These are phyloP conservation scores for Cyprinodon diabolis DNA, from an alignment of 2,797 vertebrate genomes.

Conservation along the genomic window DNA sequence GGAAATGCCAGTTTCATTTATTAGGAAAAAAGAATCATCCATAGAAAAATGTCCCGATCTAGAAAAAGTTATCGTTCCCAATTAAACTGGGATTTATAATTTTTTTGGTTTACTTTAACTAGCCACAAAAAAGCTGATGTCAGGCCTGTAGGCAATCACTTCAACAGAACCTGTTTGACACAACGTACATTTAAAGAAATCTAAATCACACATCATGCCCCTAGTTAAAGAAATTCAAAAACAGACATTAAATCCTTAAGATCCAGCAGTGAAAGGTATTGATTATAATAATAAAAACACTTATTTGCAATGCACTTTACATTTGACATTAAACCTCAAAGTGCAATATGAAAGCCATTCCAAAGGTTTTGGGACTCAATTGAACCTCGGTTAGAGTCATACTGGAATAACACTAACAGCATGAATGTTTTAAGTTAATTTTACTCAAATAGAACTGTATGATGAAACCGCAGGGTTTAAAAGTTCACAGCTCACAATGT, in stretches of 20 bases:
- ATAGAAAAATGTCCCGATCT: no score
- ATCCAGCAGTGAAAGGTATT: no score
- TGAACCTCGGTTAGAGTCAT: not conserved
- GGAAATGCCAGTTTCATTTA: not conserved
- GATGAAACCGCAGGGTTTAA: no score
- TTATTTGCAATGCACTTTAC: no score
- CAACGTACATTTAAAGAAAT: not conserved
- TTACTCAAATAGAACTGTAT: no score
- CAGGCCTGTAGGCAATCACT: not conserved
- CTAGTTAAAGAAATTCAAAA: not conserved
- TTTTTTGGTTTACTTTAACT: not conserved
- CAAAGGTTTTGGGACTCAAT: not conserved
- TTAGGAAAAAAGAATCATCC: not conserved
- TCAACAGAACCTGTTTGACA: not conserved
- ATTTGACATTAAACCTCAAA: no score
- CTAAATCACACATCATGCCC: not conserved
- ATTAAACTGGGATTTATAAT: no score
- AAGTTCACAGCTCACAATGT: no score
- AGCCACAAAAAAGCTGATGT: not conserved
- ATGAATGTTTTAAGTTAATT: no score
- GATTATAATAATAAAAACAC: no score
- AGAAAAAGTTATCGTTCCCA: no score
- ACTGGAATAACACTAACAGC: not conserved
- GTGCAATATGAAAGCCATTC: not conserved
- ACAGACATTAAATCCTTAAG: not conserved